These are phyloP conservation scores for Adineta ricciae DNA, from an alignment of 2,888 invertebrate species.

Conservation along the genomic window DNA sequence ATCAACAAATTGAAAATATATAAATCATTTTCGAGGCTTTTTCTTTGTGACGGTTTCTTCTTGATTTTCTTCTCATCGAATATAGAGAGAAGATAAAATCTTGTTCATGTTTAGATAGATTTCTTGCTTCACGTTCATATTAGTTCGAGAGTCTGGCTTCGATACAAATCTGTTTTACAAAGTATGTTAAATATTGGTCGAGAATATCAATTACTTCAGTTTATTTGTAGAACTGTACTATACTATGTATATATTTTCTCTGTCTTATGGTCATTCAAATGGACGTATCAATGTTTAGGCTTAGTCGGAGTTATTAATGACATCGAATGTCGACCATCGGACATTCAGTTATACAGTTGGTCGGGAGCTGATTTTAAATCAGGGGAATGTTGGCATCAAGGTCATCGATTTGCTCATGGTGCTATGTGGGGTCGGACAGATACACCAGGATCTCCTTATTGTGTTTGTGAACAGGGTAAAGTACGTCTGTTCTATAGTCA, in stretches of 20 bases:
- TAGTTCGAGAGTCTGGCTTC: neutral
- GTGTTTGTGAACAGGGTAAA: constrained; percentile 20
- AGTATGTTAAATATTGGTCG: neutral
- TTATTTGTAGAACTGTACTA: neutral
- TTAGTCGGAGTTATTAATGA: neutral
- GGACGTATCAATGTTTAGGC: neutral
- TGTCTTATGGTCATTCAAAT: neutral
- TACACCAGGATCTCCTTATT: neutral
- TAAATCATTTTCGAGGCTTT: neutral
- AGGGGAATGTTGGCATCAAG: constrained; percentile 2
- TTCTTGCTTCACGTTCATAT: neutral
- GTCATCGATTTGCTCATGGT: neutral
- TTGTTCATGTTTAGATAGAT: neutral
- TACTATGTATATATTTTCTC: neutral
- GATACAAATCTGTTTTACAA: neutral
- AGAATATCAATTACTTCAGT: neutral
- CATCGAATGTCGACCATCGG: neutral
- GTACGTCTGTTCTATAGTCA: neutral
- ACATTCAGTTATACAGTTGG: neutral
- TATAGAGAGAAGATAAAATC: neutral
- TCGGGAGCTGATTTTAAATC: neutral
- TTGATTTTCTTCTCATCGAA: neutral
- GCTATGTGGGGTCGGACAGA: neutral
- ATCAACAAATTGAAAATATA: neutral
- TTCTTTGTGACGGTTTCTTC: neutral